Percentiles rank a stretch among this genome's conserved stretches.
phyloP scores from a whole-genome alignment of 1,140 invertebrate species.

The Scaptomyza graminum region DNA sequence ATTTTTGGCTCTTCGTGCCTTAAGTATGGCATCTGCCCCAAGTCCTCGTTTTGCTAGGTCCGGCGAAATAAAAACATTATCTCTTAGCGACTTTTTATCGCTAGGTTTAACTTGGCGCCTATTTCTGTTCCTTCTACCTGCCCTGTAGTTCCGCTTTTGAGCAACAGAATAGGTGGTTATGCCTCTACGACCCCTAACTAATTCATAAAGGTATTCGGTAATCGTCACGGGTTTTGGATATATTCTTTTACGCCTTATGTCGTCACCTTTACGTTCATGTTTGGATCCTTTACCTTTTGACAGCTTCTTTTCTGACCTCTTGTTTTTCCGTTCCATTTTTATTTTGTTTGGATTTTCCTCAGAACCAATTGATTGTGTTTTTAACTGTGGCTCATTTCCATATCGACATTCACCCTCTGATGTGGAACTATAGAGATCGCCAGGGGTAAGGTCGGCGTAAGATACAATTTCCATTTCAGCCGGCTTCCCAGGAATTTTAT shows the following conservation, averaged over 20 bases:
- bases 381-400: neutral
- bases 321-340: neutral
- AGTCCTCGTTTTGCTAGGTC: constrained; percentile 14
- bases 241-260: neutral
- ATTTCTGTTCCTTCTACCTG: neutral
- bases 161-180: constrained; percentile 10
- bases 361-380: too few species aligned
- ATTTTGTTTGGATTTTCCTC: neutral
- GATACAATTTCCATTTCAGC: too few species aligned
- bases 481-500: neutral
- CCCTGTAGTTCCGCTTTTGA: neutral
- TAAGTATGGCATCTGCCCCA: neutral
- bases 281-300: neutral
- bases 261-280: neutral
- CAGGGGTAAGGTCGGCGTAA: neutral
- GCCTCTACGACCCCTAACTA: constrained; percentile 2
- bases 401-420: neutral
- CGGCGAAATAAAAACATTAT: constrained; percentile 25
- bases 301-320: neutral
- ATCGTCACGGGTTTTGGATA: neutral
- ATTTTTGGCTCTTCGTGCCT: constrained; percentile 1
- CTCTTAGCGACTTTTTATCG: neutral
- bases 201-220: constrained; percentile 12
- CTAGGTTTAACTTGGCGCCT: neutral
- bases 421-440: neutral